Conservation (phyloP, 2,113 vertebrate genomes). For the Oriolus oriolus region DNA sequence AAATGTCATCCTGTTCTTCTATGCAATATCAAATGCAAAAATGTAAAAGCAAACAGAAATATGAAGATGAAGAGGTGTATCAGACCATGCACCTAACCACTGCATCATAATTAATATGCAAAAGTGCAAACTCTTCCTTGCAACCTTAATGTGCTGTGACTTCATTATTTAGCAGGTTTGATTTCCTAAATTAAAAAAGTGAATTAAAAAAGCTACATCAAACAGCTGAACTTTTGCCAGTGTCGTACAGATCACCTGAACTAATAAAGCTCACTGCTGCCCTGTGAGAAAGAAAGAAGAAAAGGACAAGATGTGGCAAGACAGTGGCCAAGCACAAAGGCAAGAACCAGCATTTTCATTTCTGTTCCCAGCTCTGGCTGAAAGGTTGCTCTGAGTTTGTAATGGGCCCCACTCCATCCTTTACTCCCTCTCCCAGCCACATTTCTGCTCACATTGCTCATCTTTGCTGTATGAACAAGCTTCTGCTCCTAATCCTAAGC, state of each 20-base stretch:
- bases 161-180: background rate
- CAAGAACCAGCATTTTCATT: background rate
- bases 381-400: background rate
- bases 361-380: background rate
- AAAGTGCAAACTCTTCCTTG: background rate
- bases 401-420: background rate
- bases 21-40: background rate
- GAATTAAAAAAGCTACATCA: background rate
- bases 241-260: background rate
- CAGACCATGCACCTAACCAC: background rate
- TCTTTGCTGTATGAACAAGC: background rate
- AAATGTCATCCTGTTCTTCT: background rate
- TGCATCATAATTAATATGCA: background rate
- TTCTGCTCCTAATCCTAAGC: background rate
- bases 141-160: background rate
- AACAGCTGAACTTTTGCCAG: background rate
- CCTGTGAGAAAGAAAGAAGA: background rate
- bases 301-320: background rate
- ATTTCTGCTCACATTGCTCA: background rate
- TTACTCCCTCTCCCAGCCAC: background rate
- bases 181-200: background rate
- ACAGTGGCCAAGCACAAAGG: background rate
- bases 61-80: background rate
- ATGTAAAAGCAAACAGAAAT: background rate
- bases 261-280: background rate